Evolutionary conservation across 2,888 invertebrate genomes (phyloP).

Genomic region (Enchytraeus crypticus): DNA sequence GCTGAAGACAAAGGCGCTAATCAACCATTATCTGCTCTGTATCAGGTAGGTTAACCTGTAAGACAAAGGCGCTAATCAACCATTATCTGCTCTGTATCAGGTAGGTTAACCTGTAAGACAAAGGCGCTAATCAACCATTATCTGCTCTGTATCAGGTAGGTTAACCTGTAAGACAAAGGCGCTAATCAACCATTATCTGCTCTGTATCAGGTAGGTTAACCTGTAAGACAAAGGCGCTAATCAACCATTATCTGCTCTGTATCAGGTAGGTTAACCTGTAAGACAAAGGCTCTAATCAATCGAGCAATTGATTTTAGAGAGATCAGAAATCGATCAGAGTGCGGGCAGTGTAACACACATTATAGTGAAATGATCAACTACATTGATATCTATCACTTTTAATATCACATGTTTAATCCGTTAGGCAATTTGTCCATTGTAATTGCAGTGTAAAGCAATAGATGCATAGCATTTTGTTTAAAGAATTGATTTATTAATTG

Average conservation of each 20-base stretch:
- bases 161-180: no score
- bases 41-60: conserved; percentile 56
- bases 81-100: conserved; percentile 76
- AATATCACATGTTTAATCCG: no score
- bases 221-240: conserved; percentile 62
- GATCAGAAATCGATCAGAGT: no score
- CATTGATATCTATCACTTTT: no score
- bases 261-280: conserved; percentile 53
- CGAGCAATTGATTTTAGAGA: no score
- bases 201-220: conserved; percentile 59
- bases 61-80: conserved; percentile 83
- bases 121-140: conserved; percentile 84
- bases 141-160: conserved; percentile 65
- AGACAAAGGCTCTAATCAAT: no score
- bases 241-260: conserved; percentile 77
- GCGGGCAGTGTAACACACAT: no score
- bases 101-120: conserved; percentile 61
- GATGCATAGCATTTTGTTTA: no score
- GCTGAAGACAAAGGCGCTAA: conserved; percentile 83
- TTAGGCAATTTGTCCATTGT: no score
- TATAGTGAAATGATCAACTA: no score
- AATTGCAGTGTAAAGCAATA: no score
- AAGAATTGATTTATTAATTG: no score
- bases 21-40: conserved; percentile 77
- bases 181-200: conserved; percentile 75